phyloP scores from a whole-genome alignment of 2,888 invertebrate species.

The Diadromus collaris region DNA sequence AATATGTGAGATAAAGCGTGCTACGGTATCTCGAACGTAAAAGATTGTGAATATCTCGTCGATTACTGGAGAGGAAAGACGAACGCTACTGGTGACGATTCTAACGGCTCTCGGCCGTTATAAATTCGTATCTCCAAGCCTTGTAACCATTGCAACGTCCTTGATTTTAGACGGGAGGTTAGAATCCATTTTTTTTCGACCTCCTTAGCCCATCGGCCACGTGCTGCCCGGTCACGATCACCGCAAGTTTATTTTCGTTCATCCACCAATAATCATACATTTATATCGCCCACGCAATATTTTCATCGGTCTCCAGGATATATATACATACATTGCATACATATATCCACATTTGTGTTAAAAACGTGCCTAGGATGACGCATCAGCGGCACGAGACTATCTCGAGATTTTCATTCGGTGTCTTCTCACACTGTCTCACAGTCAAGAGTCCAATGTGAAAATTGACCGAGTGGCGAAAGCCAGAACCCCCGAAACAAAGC shows the following conservation, averaged over 20 bases:
- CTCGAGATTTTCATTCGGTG: slow-evolving; percentile 37
- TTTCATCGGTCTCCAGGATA: slow-evolving; percentile 2
- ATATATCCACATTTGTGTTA: slow-evolving; percentile 24
- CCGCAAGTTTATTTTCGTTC: slow-evolving; percentile 36
- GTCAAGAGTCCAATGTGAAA: slow-evolving; percentile 36
- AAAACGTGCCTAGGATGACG: slow-evolving; percentile 30
- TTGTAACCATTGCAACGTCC: slow-evolving; percentile 25
- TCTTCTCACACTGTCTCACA: background rate
- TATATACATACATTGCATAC: background rate
- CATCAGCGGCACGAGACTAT: slow-evolving; percentile 40
- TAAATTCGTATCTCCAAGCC: slow-evolving; percentile 15
- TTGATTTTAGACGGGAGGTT: slow-evolving; percentile 18
- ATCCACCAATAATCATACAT: slow-evolving; percentile 1
- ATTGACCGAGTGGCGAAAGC: slow-evolving; percentile 2
- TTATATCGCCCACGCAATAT: slow-evolving; percentile 16
- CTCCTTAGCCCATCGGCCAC: background rate
- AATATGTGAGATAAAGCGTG: slow-evolving; percentile 24
- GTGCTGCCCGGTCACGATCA: background rate
- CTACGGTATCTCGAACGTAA: slow-evolving; percentile 16
- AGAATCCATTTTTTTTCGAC: slow-evolving; percentile 15
- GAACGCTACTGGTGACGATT: slow-evolving; percentile 1
- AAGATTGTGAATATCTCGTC: background rate
- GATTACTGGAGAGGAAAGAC: background rate
- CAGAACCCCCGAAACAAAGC: background rate
- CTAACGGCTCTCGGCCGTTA: background rate